Evolutionary conservation across 2,797 vertebrate species (phyloP).

Genomic region (Cygnus olor): DNA sequence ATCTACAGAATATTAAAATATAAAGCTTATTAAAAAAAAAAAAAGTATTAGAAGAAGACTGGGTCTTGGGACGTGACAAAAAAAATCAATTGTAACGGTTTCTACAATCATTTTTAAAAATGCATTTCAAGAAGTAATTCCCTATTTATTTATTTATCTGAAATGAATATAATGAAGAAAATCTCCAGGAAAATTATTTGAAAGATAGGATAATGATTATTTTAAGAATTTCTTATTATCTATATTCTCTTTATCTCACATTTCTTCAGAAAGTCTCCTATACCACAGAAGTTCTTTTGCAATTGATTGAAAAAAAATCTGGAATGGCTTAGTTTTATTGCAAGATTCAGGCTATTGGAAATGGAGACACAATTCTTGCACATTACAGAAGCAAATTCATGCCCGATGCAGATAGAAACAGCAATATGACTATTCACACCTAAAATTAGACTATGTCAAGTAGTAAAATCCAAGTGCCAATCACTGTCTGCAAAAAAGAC

Average conservation of each 20-base stretch:
- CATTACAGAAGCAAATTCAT: neutral
- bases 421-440: neutral
- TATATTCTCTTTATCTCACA: neutral
- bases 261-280: neutral
- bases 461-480: neutral
- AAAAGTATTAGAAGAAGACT: no score
- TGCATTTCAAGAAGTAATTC: neutral
- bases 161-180: neutral
- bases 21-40: neutral
- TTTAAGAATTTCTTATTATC: neutral
- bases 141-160: neutral
- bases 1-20: neutral
- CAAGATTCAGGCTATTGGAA: neutral
- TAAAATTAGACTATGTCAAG: conserved; percentile 24
- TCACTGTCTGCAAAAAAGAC: neutral
- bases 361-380: neutral
- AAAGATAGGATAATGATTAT: neutral
- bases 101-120: neutral
- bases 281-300: neutral
- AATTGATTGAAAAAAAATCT: neutral
- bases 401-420: neutral
- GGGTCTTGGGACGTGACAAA: neutral
- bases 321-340: neutral
- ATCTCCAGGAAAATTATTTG: neutral
- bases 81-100: neutral